A percentile compares a stretch with the other conserved stretches of the same genome.
These are phyloP conservation scores for Cololabis saira DNA, from an alignment of 2,113 vertebrate genomes.

Conservation along the genomic window DNA sequence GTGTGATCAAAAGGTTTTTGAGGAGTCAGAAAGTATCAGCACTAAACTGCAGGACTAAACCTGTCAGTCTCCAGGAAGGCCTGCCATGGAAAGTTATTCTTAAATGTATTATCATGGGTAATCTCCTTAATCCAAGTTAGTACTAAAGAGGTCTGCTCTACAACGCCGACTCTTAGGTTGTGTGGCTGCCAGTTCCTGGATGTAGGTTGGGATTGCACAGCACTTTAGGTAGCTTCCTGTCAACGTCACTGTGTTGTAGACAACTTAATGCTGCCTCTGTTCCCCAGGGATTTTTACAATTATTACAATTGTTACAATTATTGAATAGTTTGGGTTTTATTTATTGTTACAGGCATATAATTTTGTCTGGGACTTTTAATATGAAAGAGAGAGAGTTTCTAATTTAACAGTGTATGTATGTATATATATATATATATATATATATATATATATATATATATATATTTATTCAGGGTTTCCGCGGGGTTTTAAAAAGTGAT, in stretches of 20 bases:
- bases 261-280: slow-evolving; percentile 3
- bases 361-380: not conserved
- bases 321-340: slow-evolving; percentile 14
- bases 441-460: too few species aligned
- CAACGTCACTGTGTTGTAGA: slow-evolving; percentile 14
- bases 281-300: slow-evolving; percentile 14
- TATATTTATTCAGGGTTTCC: too few species aligned
- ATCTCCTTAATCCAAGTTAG: slow-evolving; percentile 77
- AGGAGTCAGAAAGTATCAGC: slow-evolving; percentile 37
- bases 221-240: slow-evolving; percentile 27
- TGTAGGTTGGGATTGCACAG: slow-evolving; percentile 16
- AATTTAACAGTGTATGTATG: too few species aligned
- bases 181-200: slow-evolving; percentile 35
- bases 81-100: slow-evolving; percentile 70
- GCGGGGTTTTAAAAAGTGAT: too few species aligned
- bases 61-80: slow-evolving; percentile 47
- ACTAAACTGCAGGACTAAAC: slow-evolving; percentile 37
- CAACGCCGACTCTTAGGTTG: slow-evolving; percentile 40
- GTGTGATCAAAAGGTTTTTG: slow-evolving; percentile 8
- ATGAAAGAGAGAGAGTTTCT: not conserved
- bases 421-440: too few species aligned
- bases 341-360: not conserved
- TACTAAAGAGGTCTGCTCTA: slow-evolving; percentile 60
- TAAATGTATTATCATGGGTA: slow-evolving; percentile 78
- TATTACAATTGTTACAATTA: slow-evolving; percentile 7